Base-by-base conservation (phyloP, 2,797 vertebrate species). In the Amniataba percoides region DNA sequence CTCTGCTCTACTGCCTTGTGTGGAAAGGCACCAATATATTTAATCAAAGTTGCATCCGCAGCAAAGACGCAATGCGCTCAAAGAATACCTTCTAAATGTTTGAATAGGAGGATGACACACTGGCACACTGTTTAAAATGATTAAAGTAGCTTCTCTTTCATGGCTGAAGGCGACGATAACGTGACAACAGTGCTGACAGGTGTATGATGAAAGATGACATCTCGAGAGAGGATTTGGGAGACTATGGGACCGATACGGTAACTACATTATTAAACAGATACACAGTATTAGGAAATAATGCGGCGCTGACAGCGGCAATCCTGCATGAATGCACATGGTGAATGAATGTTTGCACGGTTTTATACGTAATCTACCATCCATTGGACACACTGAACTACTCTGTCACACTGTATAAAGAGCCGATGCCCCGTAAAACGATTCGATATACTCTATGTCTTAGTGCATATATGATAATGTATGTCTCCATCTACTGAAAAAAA, bases 171-270 rank as follows among this genome's bases (percentile, higher is more conserved):
- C 14, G 2, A 53, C 13, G 55, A 63, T 53, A 71, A 70, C 21
- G 40, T 53, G 60, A 53, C 55, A 77, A 74, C 58, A 11, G 27
- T 12, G 36, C 25, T 71, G 73, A 69, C 68, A 60, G 61, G 36
- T 74, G 16, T 25, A 49, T 25, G 74, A 77, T 71, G 64, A 80
- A 58, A 74, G 64, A 68, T 64, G 73, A 72, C 74, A 67, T 46
- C 25, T 80, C n/a, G 2, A 58, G 43, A 76, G 63, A 42, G 45
- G 68, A 66, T 76, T 79, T 60, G 48, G n/a, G 63, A 64, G 48
- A 76, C 11, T 40, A 55, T 48, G 34, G 51, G 5, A 31, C 42
- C 16, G 52, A 87, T 71, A 59, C 27, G 64, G 19, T 34, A 43
- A 59, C 63, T 73, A 27, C 60, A 79, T 70, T 61, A 68, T 42